These are phyloP conservation scores for Hippoglossus stenolepis DNA, from an alignment of 2,113 vertebrate genomes.

Conservation along the genomic window DNA sequence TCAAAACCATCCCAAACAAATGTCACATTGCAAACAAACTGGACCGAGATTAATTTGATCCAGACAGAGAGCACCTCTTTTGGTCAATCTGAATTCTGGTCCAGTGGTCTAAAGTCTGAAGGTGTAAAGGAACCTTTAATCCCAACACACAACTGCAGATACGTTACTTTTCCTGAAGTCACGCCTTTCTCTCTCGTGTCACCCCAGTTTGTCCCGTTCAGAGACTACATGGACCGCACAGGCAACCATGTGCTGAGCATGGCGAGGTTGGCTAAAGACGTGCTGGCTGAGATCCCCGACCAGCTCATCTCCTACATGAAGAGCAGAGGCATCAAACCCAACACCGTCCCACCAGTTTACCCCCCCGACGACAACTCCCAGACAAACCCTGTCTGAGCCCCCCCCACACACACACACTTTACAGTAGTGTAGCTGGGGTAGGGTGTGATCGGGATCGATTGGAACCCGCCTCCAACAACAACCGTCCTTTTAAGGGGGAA, in stretches of 20 bases:
- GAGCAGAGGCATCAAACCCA: slow-evolving; percentile 84
- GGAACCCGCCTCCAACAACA: slow-evolving; percentile 13
- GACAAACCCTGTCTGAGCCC: slow-evolving; percentile 77
- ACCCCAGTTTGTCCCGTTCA: slow-evolving; percentile 91
- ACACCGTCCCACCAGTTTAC: slow-evolving; percentile 75
- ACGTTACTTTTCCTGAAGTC: neutral
- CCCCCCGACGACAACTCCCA: slow-evolving; percentile 58
- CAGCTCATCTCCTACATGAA: slow-evolving; percentile 96
- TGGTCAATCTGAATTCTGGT: too few relatives aligned
- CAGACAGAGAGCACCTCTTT: too few relatives aligned
- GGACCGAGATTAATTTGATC: too few relatives aligned
- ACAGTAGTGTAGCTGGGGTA: neutral
- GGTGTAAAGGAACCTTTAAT: too few relatives aligned
- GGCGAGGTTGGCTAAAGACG: slow-evolving; percentile 92
- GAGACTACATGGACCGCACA: slow-evolving; percentile 93
- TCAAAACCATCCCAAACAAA: too few relatives aligned
- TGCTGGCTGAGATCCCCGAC: slow-evolving; percentile 93
- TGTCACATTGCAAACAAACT: too few relatives aligned
- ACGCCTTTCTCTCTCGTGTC: slow-evolving; percentile 3
- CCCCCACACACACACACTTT: neutral
- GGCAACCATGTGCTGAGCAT: slow-evolving; percentile 93
- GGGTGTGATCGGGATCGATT: neutral
- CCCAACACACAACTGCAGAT: too few relatives aligned
- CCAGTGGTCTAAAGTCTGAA: too few relatives aligned
- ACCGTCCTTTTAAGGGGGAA: slow-evolving; percentile 14